Conservation (phyloP, 2,797 vertebrate genomes). For the Scomberomorus guttatus region DNA sequence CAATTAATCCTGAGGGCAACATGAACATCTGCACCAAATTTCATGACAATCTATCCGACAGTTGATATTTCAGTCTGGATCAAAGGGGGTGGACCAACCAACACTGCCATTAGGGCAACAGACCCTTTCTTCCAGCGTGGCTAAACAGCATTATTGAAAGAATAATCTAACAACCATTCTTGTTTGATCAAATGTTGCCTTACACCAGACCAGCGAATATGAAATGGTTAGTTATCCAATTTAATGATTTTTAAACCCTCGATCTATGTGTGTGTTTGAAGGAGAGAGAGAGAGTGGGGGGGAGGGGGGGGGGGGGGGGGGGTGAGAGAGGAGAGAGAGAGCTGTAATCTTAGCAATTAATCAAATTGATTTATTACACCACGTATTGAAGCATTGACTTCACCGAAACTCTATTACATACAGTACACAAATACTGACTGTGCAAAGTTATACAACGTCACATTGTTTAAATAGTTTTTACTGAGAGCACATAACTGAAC, state of each 20-base stretch:
- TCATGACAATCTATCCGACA: too few relatives aligned
- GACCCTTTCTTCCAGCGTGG: background rate
- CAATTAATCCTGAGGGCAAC: too few relatives aligned
- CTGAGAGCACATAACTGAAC: slow-evolving; percentile 25
- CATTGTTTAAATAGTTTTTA: slow-evolving; percentile 50
- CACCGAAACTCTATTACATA: slow-evolving; percentile 58
- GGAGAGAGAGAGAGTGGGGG: background rate
- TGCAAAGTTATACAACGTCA: slow-evolving; percentile 35
- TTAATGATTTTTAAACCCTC: background rate
- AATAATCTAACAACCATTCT: too few relatives aligned
- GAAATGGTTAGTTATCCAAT: background rate
- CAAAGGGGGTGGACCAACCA: background rate
- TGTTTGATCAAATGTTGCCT: background rate
- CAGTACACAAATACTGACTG: slow-evolving; percentile 47
- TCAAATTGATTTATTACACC: slow-evolving; percentile 35
- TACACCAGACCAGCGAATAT: background rate
- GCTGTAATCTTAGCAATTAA: background rate
- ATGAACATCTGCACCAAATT: too few relatives aligned
- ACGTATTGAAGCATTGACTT: slow-evolving; percentile 40
- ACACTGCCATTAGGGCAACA: background rate
- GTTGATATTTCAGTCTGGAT: too few relatives aligned
- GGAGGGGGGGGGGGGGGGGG: too few relatives aligned
- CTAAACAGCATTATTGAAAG: background rate
- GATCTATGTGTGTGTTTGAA: background rate
- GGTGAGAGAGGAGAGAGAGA: background rate